Evolutionary conservation across 2,797 vertebrate species (phyloP), one percentile per base, ranked within the genome.

Genomic region (Cygnus olor): DNA sequence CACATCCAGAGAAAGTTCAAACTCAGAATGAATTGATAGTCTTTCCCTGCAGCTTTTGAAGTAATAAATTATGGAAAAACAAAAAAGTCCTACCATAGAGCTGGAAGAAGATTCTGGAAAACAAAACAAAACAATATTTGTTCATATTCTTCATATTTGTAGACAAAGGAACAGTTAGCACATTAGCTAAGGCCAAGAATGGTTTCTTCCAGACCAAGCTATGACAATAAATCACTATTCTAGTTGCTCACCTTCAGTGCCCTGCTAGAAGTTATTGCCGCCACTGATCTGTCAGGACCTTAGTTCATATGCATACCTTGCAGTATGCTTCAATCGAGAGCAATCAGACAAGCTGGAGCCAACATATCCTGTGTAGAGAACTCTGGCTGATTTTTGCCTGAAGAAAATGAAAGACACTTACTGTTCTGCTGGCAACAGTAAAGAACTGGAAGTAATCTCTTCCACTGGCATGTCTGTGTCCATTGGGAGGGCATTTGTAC

Each of bases 351-450:
- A 94, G 20, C 56, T 89, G 65, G 30, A 93, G 38, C 40, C 49
- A 85, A 54, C 47, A 68, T 45, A 36, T 6, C 38, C 15, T 64
- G 38, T 30, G 91, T 83, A 69, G 49, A 30, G 77, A 94, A 91
- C 45, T 42, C 49, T 78, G 40, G 8, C 24, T 91, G 76, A 93
- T 63, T 94, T 95, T 94, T 85, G 72, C 89, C 88, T 80, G 61
- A 85, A 89, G 91, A 73, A 57, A 94, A 85, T 38, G 22, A 64
- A 61, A 85, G n/a, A 61, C 8, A 51, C 25, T 91, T 74, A 10
- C 17, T 89, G 15, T 83, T 94, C 53, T 82, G 14, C 28, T 56
- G 36, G 42, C 79, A 89, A 65, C 57, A 82, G 64, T 25, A 57
- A 91, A 69, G 81, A 83, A 57, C 20, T 83, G 61, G 34, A 78